A percentile compares a stretch with the other conserved stretches of the same genome.
phyloP scores from a whole-genome alignment of 2,888 invertebrate genomes.

The Pheosia gnoma region DNA sequence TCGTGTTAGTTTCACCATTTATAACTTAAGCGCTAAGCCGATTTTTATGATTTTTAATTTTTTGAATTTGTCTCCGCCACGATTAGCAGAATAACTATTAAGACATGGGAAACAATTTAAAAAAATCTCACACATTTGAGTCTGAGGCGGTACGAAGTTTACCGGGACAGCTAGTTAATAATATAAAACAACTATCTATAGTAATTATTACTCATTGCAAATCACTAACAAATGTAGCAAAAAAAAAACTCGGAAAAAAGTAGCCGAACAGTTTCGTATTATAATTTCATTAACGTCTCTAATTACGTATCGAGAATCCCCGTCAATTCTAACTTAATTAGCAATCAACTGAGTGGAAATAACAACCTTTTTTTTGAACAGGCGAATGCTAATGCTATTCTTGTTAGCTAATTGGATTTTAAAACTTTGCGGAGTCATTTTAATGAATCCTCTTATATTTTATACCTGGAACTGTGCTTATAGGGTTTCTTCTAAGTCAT shows the following conservation, averaged over 20 bases:
- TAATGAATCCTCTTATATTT: background rate
- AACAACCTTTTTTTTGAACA: background rate
- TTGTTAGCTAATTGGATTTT: background rate
- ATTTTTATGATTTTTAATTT: too few species aligned
- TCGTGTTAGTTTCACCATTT: too few species aligned
- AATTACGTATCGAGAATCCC: constrained; percentile 36
- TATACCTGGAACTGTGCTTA: background rate
- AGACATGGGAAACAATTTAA: too few species aligned
- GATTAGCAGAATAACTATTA: too few species aligned
- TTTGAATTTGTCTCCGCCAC: too few species aligned
- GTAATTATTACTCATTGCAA: too few species aligned
- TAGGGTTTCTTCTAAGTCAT: too few species aligned
- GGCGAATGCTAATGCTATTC: background rate
- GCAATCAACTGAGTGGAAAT: constrained; percentile 4
- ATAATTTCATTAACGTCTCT: constrained; percentile 39
- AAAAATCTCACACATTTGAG: too few species aligned
- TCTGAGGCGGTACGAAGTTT: too few species aligned
- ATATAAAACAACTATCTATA: too few species aligned
- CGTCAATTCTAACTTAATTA: constrained; percentile 28
- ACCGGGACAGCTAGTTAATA: too few species aligned
- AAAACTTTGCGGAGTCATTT: constrained; percentile 1
- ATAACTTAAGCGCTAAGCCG: too few species aligned
- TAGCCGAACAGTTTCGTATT: constrained; percentile 33
- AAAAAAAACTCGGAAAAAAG: constrained; percentile 28
- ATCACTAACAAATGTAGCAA: constrained; percentile 11